These are phyloP conservation scores for Fragum sueziense DNA, from an alignment of 2,888 invertebrate species.

Conservation along the genomic window DNA sequence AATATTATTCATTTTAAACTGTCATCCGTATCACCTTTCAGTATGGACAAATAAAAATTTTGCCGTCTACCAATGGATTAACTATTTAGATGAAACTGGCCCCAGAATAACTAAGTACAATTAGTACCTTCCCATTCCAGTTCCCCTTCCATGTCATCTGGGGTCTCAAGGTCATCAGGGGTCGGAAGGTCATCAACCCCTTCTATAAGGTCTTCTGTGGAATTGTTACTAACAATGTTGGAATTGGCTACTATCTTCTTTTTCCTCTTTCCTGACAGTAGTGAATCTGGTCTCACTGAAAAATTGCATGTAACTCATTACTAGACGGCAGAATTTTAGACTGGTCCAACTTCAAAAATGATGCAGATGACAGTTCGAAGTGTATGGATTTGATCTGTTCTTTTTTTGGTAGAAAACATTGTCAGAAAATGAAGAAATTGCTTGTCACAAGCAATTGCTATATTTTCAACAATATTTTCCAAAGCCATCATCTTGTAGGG, in stretches of 20 bases:
- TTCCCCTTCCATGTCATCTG: slow-evolving; percentile 70
- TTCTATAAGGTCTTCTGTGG: slow-evolving; percentile 63
- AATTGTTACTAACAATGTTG: slow-evolving; percentile 60
- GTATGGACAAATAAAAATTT: no score
- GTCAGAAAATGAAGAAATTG: not conserved
- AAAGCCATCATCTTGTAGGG: not conserved
- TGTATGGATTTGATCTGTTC: no score
- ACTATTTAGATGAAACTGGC: no score
- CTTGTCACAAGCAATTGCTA: not conserved
- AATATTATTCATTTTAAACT: no score
- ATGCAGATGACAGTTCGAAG: no score
- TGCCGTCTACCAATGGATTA: no score
- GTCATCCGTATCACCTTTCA: not conserved
- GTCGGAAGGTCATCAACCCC: slow-evolving; percentile 67
- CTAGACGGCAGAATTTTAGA: no score
- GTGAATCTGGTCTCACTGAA: slow-evolving; percentile 44
- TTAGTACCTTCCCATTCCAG: slow-evolving; percentile 75
- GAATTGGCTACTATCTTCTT: slow-evolving; percentile 66
- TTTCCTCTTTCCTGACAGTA: slow-evolving; percentile 53
- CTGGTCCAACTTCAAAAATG: no score
- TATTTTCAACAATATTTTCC: not conserved
- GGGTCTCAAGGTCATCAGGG: slow-evolving; percentile 68
- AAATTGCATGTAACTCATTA: no score
- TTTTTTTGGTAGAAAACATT: not conserved
- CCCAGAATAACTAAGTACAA: no score